Base-by-base conservation (phyloP, 2,113 vertebrate genomes). In the Xenopus borealis region DNA sequence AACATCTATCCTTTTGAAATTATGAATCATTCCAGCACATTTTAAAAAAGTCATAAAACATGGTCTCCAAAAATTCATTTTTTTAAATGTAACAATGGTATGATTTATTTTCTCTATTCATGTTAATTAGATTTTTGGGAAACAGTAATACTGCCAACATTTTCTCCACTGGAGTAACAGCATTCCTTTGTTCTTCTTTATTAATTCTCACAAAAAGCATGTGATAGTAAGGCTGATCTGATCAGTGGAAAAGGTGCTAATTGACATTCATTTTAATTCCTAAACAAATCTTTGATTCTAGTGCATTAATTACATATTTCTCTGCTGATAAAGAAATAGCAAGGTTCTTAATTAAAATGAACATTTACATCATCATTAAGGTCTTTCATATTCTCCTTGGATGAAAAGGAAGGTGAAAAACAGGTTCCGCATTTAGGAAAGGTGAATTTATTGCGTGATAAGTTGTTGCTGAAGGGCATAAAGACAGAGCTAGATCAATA, bases 281-380 rank as follows among this genome's bases (percentile, higher is more conserved):
- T 69, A 45, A 59, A 61, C 11, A 69, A 65, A 71, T 71, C 55
- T 78, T 78, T 71, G 40, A 66, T 59, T 66, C 19, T 53, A 47
- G 45, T 71, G 59, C 33, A 69, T 63, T 71, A 78, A 78, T 78
- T 78, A 44, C 17, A 27, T 55, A 71, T 76, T 69, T 69, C 66
- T 69, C 40, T 61, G 50, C n/a, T 23, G 27, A 69, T 68, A 61
- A 62, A 67, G 65, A 75, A 68, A 69, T 76, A 63, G 67, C 46
- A 76, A 69, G 73, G 46, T 27, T 69, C 73, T 76, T 76, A 69
- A 69, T 76, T 76, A 76, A 76, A 76, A 55, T 23, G 66, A 69
- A 62, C 66, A 57, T 67, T 63, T 69, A 63, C 73, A 69, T 69
- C 58, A 63, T 76, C 57, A 69, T 76, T 76, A 76, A 62, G 59